Evolutionary conservation across 2,888 invertebrate species (phyloP).

Genomic region (Aphidius colemani): DNA sequence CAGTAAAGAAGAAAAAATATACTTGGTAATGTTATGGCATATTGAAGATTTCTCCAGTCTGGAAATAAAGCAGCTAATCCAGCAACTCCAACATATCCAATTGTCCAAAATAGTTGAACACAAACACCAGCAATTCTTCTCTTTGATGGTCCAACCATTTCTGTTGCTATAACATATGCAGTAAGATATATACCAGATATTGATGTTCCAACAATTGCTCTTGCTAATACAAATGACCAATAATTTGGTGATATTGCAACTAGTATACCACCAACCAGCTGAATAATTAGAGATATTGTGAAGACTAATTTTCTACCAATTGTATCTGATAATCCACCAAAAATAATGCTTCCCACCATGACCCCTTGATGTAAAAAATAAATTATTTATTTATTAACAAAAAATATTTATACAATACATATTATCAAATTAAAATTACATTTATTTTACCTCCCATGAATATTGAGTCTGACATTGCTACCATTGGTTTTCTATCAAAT

Average conservation of each 20-base stretch:
- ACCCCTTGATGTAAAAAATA: slow-evolving; percentile 42
- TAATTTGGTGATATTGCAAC: slow-evolving; percentile 73
- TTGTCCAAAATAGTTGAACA: slow-evolving; percentile 75
- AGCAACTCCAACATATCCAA: slow-evolving; percentile 72
- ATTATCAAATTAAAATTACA: too few relatives aligned
- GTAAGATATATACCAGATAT: slow-evolving; percentile 79
- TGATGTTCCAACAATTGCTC: slow-evolving; percentile 72
- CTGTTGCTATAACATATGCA: slow-evolving; percentile 75
- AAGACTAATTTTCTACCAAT: slow-evolving; percentile 75
- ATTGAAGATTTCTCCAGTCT: slow-evolving; percentile 73
- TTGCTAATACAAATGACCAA: slow-evolving; percentile 68
- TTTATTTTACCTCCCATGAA: slow-evolving; percentile 69
- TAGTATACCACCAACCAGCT: slow-evolving; percentile 70
- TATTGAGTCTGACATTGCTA: slow-evolving; percentile 70
- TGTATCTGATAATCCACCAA: slow-evolving; percentile 75
- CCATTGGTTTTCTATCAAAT: slow-evolving; percentile 67
- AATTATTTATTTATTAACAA: too few relatives aligned
- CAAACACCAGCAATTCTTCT: slow-evolving; percentile 73
- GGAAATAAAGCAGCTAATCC: slow-evolving; percentile 70
- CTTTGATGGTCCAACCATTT: slow-evolving; percentile 74
- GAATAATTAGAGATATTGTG: slow-evolving; percentile 72
- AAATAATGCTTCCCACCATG: slow-evolving; percentile 72
- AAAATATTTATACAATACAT: too few relatives aligned
- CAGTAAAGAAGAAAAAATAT: slow-evolving; percentile 71
- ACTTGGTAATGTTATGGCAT: slow-evolving; percentile 73